Evolutionary conservation across 2,888 invertebrate genomes (phyloP).

Genomic region (Rambutsinella grinnellia): DNA sequence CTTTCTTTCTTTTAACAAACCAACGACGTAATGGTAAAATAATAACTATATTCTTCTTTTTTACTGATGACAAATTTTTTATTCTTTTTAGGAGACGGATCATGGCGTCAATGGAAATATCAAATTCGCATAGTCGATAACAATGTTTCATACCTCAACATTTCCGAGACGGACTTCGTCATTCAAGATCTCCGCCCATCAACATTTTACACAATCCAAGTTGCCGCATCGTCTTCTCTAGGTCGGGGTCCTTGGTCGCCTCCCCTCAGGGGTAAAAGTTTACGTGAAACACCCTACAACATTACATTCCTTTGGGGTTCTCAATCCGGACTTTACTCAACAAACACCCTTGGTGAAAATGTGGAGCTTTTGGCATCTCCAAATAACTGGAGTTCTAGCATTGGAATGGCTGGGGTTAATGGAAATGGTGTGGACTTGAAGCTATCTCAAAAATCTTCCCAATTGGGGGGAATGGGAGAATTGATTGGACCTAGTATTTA

Average conservation of each 20-base stretch:
- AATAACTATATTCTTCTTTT: no score
- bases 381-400: slow-evolving; percentile 33
- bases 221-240: slow-evolving; percentile 82
- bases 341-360: slow-evolving; percentile 85
- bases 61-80: no score
- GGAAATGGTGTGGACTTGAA: not conserved
- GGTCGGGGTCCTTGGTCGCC: slow-evolving; percentile 85
- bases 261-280: slow-evolving; percentile 79
- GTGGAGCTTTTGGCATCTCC: slow-evolving; percentile 76
- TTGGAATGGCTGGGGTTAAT: not conserved
- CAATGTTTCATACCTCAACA: slow-evolving; percentile 42
- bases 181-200: slow-evolving; percentile 68
- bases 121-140: slow-evolving; percentile 72
- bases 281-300: slow-evolving; percentile 64
- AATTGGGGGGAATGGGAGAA: not conserved
- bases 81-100: slow-evolving; percentile 72
- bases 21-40: not conserved
- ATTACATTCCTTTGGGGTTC: slow-evolving; percentile 77
- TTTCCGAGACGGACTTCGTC: slow-evolving; percentile 58
- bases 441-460: not conserved
- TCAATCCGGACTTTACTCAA: slow-evolving; percentile 81
- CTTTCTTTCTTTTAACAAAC: slow-evolving; percentile 11
- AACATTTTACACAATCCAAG: slow-evolving; percentile 77
- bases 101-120: slow-evolving; percentile 84
- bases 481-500: not conserved